Evolutionary conservation across 1,140 invertebrate genomes (phyloP).

Genomic region (Heliconius nattereri): DNA sequence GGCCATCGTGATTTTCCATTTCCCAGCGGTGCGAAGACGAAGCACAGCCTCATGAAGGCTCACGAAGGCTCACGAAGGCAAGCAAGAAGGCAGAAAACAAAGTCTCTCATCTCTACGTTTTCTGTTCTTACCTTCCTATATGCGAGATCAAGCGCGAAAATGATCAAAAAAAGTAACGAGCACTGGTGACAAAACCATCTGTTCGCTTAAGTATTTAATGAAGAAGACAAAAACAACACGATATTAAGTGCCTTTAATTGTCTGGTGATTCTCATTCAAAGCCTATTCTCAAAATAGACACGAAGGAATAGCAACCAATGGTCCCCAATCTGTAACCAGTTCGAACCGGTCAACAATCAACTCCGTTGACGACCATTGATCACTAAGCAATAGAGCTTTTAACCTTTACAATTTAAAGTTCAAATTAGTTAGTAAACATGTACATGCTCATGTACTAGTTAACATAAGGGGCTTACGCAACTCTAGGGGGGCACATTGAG

Average conservation of each 20-base stretch:
- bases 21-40: no score
- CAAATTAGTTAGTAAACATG: conserved; percentile 43
- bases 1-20: no score
- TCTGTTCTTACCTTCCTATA: no score
- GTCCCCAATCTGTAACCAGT: conserved; percentile 57
- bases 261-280: not conserved
- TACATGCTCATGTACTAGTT: conserved; percentile 29
- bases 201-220: not conserved
- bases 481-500: not conserved
- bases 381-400: conserved; percentile 41
- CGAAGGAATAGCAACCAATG: conserved; percentile 11
- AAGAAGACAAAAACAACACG: not conserved
- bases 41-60: no score
- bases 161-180: no score
- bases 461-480: conserved; percentile 47
- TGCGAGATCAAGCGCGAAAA: no score
- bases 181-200: not conserved
- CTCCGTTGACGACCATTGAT: conserved; percentile 38
- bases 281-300: not conserved
- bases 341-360: conserved; percentile 52
- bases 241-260: not conserved
- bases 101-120: no score
- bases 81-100: no score
- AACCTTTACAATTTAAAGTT: conserved; percentile 49
- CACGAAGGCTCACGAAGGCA: no score